These are phyloP conservation scores for Haplochromis burtoni DNA, from an alignment of 2,113 vertebrate genomes.

Conservation along the genomic window DNA sequence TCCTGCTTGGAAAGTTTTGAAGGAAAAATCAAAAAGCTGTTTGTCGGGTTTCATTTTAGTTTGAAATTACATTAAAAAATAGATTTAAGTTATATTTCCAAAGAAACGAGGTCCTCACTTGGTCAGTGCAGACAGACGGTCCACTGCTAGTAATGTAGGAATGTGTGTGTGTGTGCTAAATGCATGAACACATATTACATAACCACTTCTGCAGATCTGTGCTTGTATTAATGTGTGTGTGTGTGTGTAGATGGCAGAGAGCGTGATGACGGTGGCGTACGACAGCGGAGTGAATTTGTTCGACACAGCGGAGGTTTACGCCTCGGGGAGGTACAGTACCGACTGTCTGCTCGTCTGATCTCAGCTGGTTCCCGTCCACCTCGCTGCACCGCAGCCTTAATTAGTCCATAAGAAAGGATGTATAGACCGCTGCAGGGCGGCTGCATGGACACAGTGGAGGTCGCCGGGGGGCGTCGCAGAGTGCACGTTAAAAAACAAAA, in stretches of 20 bases:
- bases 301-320: slow-evolving; percentile 60
- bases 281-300: slow-evolving; percentile 59
- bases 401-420: not conserved
- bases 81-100: not conserved
- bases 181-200: not conserved
- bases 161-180: not conserved
- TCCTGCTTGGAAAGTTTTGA: not conserved
- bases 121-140: not conserved
- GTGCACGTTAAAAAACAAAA: not conserved
- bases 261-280: slow-evolving; percentile 50
- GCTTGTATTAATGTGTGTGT: not conserved
- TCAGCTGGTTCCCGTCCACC: not conserved
- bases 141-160: not conserved
- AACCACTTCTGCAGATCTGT: not conserved
- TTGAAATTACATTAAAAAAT: not conserved
- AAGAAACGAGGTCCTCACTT: not conserved
- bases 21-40: not conserved
- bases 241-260: slow-evolving; percentile 47
- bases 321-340: slow-evolving; percentile 46
- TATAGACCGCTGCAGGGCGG: not conserved
- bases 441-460: not conserved
- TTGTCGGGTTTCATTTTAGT: not conserved
- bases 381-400: not conserved
- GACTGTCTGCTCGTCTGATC: not conserved
- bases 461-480: rapidly evolving